phyloP scores from a whole-genome alignment of 2,888 invertebrate species.

The Congeria kusceri region DNA sequence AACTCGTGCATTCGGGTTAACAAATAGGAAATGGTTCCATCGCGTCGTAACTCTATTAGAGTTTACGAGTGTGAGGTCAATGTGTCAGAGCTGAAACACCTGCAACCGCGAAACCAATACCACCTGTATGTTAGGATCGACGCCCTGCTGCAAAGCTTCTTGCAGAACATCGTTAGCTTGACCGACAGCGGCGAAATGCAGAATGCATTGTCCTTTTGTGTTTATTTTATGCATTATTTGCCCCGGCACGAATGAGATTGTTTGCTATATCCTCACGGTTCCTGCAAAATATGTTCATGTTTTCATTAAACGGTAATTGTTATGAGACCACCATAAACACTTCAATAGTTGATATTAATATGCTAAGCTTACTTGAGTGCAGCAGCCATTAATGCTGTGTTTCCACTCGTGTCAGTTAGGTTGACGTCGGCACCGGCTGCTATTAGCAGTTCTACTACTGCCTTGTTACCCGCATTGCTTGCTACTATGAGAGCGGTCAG shows the following conservation, averaged over 20 bases:
- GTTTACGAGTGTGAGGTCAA: too few species aligned
- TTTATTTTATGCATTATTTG: constrained; percentile 91
- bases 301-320: too few species aligned
- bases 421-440: constrained; percentile 54
- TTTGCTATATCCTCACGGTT: constrained; percentile 88
- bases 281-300: constrained; percentile 71
- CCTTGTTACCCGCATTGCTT: constrained; percentile 51
- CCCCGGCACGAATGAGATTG: constrained; percentile 89
- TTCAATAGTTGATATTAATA: too few species aligned
- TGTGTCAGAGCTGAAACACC: too few species aligned
- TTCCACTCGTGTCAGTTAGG: constrained; percentile 36
- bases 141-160: too few species aligned
- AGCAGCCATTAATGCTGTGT: constrained; percentile 62
- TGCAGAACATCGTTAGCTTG: too few species aligned
- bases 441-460: constrained; percentile 49
- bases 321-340: too few species aligned
- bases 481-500: constrained; percentile 64
- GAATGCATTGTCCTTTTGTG: constrained; percentile 91
- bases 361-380: constrained; percentile 43
- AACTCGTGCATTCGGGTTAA: too few species aligned
- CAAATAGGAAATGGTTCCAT: too few species aligned
- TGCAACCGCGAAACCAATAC: too few species aligned
- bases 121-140: too few species aligned
- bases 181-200: constrained; percentile 91
- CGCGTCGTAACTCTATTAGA: too few species aligned